Conservation (phyloP, 2,888 invertebrate species). For the Endomychus coccineus region DNA sequence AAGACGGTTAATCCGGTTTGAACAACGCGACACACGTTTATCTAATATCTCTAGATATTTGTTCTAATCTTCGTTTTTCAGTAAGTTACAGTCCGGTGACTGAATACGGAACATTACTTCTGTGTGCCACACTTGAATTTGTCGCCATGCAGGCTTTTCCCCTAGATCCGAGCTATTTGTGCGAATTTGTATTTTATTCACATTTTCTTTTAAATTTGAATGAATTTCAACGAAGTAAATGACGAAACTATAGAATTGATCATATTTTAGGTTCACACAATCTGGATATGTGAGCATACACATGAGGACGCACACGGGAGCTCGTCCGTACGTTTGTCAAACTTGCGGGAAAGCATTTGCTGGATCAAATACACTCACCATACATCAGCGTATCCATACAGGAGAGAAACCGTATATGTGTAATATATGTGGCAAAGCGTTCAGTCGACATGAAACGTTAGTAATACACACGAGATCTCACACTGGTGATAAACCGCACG, state of each 20-base stretch:
- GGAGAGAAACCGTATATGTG: constrained; percentile 43
- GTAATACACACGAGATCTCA: constrained; percentile 42
- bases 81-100: too few species aligned
- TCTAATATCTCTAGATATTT: too few species aligned
- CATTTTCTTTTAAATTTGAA: too few species aligned
- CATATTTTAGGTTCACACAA: constrained; percentile 40
- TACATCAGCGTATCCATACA: constrained; percentile 42
- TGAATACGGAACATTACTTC: too few species aligned
- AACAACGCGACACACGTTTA: too few species aligned
- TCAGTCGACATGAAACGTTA: constrained; percentile 38
- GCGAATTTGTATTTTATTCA: too few species aligned
- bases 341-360: constrained; percentile 45
- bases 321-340: constrained; percentile 41
- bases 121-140: too few species aligned
- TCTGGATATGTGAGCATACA: constrained; percentile 45
- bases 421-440: constrained; percentile 26
- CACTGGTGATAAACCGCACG: constrained; percentile 42
- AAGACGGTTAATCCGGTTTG: too few species aligned
- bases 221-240: not conserved
- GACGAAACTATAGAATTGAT: constrained; percentile 2
- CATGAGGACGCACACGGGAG: constrained; percentile 45
- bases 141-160: too few species aligned
- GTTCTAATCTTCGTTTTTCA: too few species aligned
- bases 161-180: too few species aligned
- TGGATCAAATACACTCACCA: constrained; percentile 41